Evolutionary conservation across 2,113 vertebrate genomes (phyloP).

Genomic region (Sakesphorus luctuosus): DNA sequence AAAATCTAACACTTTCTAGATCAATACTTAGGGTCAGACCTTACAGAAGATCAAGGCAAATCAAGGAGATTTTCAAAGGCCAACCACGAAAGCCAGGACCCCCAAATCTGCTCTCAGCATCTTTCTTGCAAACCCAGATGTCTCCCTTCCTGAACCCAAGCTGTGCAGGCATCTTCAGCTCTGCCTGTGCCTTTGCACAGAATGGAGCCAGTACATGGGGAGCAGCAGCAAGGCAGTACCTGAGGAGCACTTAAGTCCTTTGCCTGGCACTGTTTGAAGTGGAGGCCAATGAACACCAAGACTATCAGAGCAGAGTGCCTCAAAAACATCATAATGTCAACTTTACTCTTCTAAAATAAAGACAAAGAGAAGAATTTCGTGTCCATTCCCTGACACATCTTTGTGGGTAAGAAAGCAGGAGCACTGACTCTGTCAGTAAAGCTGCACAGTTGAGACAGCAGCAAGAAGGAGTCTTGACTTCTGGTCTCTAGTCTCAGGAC

Average conservation of each 20-base stretch:
- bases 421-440: neutral
- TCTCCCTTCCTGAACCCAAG: neutral
- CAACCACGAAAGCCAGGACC: neutral
- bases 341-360: neutral
- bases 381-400: neutral
- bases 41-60: neutral
- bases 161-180: neutral
- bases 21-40: constrained; percentile 8
- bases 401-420: neutral
- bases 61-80: neutral
- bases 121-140: neutral
- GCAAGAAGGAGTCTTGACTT: neutral
- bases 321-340: neutral
- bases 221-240: neutral
- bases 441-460: neutral
- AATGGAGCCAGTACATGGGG: rapidly evolving
- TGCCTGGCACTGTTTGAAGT: neutral
- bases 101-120: neutral
- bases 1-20: constrained; percentile 6
- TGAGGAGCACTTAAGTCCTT: neutral
- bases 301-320: neutral
- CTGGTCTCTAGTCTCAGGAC: neutral
- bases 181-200: neutral
- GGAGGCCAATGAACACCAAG: neutral
- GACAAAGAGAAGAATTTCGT: neutral